phyloP scores from a whole-genome alignment of 1,140 invertebrate genomes.

The Lasioglossum albipes region DNA sequence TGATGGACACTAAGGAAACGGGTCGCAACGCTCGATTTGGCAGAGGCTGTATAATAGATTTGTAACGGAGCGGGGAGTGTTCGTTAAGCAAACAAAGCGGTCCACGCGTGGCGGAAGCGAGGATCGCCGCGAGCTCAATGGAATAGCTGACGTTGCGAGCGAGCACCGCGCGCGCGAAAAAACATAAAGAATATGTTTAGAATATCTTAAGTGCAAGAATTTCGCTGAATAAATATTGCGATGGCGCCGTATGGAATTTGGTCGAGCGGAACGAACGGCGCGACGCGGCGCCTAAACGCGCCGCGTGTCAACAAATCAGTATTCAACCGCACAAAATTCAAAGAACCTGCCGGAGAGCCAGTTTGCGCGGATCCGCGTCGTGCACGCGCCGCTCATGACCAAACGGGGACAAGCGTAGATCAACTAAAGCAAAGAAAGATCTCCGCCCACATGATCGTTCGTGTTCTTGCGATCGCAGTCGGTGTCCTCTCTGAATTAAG shows the following conservation, averaged over 20 bases:
- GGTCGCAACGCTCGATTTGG: background rate
- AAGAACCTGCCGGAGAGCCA: conserved; percentile 34
- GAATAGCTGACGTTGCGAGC: conserved; percentile 9
- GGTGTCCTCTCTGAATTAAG: conserved; percentile 49
- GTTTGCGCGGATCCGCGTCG: conserved; percentile 1
- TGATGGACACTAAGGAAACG: no score
- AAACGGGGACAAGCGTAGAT: conserved; percentile 14
- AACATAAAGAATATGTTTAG: conserved; percentile 40
- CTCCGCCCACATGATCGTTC: conserved; percentile 43
- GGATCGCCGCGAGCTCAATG: conserved; percentile 2
- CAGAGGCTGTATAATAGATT: conserved; percentile 1
- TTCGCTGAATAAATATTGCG: conserved; percentile 52
- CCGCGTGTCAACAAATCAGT: conserved; percentile 55
- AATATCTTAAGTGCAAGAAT: conserved; percentile 43
- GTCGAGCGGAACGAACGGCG: background rate
- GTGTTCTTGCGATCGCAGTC: conserved; percentile 36
- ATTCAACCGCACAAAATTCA: conserved; percentile 53
- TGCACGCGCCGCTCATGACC: conserved; percentile 32
- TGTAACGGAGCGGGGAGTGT: background rate
- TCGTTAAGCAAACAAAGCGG: conserved; percentile 1
- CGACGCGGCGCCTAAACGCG: conserved; percentile 49
- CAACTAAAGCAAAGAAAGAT: conserved; percentile 36
- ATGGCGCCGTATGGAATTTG: conserved; percentile 53
- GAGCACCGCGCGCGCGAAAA: conserved; percentile 11
- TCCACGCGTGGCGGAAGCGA: conserved; percentile 24